A percentile compares a stretch with the other conserved stretches of the same genome.
phyloP scores from a whole-genome alignment of 2,113 vertebrate species.

The Lonchura striata region DNA sequence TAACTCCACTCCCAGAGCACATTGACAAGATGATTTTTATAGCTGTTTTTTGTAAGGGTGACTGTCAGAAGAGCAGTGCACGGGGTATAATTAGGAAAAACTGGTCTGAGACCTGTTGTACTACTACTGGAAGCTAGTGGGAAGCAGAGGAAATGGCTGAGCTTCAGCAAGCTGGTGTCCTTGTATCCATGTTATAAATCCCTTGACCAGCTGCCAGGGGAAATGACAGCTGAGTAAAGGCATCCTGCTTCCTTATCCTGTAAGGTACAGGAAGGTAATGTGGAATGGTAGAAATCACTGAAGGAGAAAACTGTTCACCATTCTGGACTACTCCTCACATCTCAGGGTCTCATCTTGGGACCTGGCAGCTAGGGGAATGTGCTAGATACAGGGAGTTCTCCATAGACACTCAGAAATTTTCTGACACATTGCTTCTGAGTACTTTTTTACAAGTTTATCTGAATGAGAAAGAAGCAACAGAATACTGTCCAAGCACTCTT shows the following conservation, averaged over 20 bases:
- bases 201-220: background rate
- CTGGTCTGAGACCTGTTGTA: background rate
- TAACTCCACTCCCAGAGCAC: background rate
- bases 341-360: background rate
- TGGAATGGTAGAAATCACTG: background rate
- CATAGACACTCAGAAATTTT: background rate
- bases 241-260: background rate
- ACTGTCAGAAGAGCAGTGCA: background rate
- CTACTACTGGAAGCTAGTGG: background rate
- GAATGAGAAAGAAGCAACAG: background rate
- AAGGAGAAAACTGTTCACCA: background rate
- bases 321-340: background rate
- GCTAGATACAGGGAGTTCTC: background rate
- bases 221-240: background rate
- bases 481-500: background rate
- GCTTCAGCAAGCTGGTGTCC: background rate
- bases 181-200: background rate
- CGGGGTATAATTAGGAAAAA: background rate
- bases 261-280: background rate
- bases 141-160: background rate
- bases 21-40: background rate
- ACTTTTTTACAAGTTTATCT: background rate
- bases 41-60: background rate
- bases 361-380: background rate
- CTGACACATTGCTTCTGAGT: background rate